phyloP scores from a whole-genome alignment of 1,140 invertebrate species.

The Diorhabda carinulata region DNA sequence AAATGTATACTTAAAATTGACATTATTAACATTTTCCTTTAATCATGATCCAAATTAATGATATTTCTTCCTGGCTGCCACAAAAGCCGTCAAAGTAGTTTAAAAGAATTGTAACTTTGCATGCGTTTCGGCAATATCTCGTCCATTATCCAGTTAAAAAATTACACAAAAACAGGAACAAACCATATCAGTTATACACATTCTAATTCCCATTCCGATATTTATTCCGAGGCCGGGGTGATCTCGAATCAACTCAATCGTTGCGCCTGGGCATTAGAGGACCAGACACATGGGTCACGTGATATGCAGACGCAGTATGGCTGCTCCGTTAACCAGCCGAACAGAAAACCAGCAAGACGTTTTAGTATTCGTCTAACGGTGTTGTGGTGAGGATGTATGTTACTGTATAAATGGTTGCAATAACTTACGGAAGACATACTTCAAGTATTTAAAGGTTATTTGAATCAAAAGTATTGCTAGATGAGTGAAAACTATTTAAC shows the following conservation, averaged over 20 bases:
- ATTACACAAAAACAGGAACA: background rate
- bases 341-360: slow-evolving; percentile 18
- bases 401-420: background rate
- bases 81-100: too few relatives aligned
- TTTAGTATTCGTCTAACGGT: slow-evolving; percentile 26
- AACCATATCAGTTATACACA: slow-evolving; percentile 13
- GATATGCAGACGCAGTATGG: slow-evolving; percentile 45
- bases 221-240: slow-evolving; percentile 5
- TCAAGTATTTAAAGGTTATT: background rate
- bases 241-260: slow-evolving; percentile 7
- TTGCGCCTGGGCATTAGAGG: slow-evolving; percentile 15
- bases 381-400: slow-evolving; percentile 19
- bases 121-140: background rate
- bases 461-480: too few relatives aligned
- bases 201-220: slow-evolving; percentile 17
- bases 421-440: slow-evolving; percentile 6
- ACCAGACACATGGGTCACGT: slow-evolving; percentile 37
- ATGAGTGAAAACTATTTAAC: too few relatives aligned
- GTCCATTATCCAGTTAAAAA: background rate
- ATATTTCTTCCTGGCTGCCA: too few relatives aligned
- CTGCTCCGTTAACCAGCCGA: slow-evolving; percentile 20
- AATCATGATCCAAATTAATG: too few relatives aligned
- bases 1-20: too few relatives aligned
- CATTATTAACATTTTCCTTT: too few relatives aligned
- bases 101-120: too few relatives aligned